Percentiles rank a stretch among this genome's conserved stretches.
Conservation (phyloP, 2,797 vertebrate genomes). For the Scolopax bukidnonensis region DNA sequence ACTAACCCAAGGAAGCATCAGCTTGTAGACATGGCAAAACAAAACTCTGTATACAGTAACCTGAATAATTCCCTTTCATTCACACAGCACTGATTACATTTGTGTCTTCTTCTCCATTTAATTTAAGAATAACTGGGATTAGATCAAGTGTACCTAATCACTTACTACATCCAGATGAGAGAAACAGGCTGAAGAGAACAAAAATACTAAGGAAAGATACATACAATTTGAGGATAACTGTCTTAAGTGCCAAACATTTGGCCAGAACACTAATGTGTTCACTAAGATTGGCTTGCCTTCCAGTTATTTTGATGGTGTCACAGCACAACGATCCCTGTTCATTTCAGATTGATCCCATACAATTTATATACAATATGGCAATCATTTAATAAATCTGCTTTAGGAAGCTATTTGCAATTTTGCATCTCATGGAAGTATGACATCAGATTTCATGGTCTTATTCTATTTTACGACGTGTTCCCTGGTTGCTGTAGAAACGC, state of each 20-base stretch:
- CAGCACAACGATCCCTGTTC: neutral
- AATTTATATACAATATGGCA: slow-evolving; percentile 54
- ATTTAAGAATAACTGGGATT: neutral
- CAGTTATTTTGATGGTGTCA: neutral
- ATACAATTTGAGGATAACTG: neutral
- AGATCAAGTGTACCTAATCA: neutral
- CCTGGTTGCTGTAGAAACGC: slow-evolving; percentile 86
- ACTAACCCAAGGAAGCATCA: neutral
- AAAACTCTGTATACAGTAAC: neutral
- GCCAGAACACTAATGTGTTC: neutral
- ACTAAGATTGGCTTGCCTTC: neutral
- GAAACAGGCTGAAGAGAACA: neutral
- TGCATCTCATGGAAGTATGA: slow-evolving; percentile 76
- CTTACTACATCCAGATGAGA: neutral
- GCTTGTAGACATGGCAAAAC: neutral
- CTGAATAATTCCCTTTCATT: neutral
- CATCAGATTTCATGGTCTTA: slow-evolving; percentile 81
- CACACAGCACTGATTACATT: neutral
- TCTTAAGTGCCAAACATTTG: neutral
- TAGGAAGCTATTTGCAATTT: slow-evolving; percentile 74
- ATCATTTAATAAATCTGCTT: slow-evolving; percentile 64
- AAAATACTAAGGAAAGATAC: neutral
- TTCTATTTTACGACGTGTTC: slow-evolving; percentile 68
- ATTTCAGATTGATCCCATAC: neutral
- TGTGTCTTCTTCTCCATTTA: neutral